phyloP scores from a whole-genome alignment of 1,140 invertebrate genomes.

The Pseudoatta argentina region DNA sequence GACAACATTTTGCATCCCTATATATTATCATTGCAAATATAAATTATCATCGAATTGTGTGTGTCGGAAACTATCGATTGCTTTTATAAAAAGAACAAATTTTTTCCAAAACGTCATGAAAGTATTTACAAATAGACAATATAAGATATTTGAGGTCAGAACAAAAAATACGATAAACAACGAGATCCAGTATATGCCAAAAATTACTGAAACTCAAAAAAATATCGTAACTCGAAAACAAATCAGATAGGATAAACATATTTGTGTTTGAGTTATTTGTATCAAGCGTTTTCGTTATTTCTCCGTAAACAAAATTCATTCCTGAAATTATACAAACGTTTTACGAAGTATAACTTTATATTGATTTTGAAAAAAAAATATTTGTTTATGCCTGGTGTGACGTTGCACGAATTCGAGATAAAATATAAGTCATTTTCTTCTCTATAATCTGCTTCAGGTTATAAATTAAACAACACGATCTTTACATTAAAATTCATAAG shows the following conservation, averaged over 20 bases:
- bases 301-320: background rate
- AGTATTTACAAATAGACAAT: background rate
- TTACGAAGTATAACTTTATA: background rate
- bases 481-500: slow-evolving; percentile 60
- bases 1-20: background rate
- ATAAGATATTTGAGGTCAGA: background rate
- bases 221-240: background rate
- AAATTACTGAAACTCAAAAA: background rate
- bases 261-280: background rate
- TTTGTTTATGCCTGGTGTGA: background rate
- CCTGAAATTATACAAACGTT: slow-evolving; percentile 4
- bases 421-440: background rate
- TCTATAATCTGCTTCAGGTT: background rate
- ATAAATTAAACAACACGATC: slow-evolving; percentile 41
- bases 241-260: background rate
- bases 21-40: background rate
- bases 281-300: background rate
- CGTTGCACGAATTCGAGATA: slow-evolving; percentile 37
- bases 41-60: background rate
- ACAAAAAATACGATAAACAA: background rate
- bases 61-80: background rate
- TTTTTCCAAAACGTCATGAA: background rate
- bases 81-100: background rate
- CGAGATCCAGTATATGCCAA: background rate
- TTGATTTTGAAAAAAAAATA: background rate